Base-by-base conservation (phyloP, 2,113 vertebrate genomes). In the Spea multiplicata region DNA sequence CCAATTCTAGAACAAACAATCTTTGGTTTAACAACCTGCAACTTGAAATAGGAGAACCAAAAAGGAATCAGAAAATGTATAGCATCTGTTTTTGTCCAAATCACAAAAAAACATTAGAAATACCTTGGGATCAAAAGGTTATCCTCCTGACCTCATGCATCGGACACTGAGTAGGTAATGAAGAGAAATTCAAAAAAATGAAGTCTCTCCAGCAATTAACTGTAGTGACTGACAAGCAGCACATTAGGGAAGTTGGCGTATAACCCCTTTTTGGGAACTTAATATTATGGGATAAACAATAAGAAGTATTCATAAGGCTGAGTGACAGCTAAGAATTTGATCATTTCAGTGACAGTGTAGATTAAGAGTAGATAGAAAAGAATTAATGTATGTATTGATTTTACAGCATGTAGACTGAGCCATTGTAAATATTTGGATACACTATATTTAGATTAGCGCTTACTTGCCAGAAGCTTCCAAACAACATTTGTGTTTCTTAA, bases 1-100 rank as follows among this genome's bases (percentile, higher is more conserved):
- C 90, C 82, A 88, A 84, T 87, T 75, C 78, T 71, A 69, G 81
- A 76, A 85, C 71, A 83, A 17, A 82, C 65, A 68, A 74, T 44
- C 50, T 44, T 75, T 81, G 76, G 59, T 50, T 53, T 57, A 73
- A 16, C 44, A 72, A 79, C 70, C 64, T 61, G 64, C 59, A 67
- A 12, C 52, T 45, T 67, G 46, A 74, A 74, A 80, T 12, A 61
- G 30, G 64, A 80, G 71, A 57, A 67, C n/a, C 46, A 59, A 47
- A 14, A 44, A 61, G 5, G 66, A 74, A 74, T 61, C 44, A 59
- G 30, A 67, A 74, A 46, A 66, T 49, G n/a, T 53, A 65, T 14
- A 64, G 17, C 44, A 73, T 46, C 55, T 47, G 13, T n/a, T 59
- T 67, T 8, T 73, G 53, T 76, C 66, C 13, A 76, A 48, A 71